A percentile compares a stretch with the other conserved stretches of the same genome.
phyloP scores from a whole-genome alignment of 2,888 invertebrate genomes.

The Melieria picta region DNA sequence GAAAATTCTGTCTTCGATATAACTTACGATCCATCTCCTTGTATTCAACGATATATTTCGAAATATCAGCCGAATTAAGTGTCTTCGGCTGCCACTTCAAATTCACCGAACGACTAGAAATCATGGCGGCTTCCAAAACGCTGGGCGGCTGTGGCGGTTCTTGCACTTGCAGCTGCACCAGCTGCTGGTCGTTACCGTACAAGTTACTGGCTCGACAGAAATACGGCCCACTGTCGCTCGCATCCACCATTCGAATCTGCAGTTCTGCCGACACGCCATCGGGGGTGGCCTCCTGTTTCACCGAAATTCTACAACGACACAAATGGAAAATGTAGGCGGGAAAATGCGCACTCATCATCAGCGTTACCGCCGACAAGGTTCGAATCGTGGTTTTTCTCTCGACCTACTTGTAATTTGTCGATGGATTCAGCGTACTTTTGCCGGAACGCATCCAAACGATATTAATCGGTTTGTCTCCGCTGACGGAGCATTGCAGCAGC shows the following conservation, averaged over 20 bases:
- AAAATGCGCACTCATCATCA: constrained; percentile 24
- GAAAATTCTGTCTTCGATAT: neutral
- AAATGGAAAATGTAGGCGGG: constrained; percentile 17
- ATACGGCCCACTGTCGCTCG: constrained; percentile 79
- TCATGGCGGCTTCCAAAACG: constrained; percentile 75
- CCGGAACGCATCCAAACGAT: constrained; percentile 80
- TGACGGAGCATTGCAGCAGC: constrained; percentile 78
- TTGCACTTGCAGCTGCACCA: constrained; percentile 78
- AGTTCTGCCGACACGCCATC: constrained; percentile 78
- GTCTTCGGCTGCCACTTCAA: constrained; percentile 80
- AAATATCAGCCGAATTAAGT: constrained; percentile 76
- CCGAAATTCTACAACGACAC: constrained; percentile 66
- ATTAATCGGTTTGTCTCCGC: constrained; percentile 82
- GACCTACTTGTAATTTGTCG: constrained; percentile 75
- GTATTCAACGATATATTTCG: constrained; percentile 76
- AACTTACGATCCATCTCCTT: constrained; percentile 72
- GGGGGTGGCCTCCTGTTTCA: constrained; percentile 76
- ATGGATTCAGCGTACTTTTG: constrained; percentile 75
- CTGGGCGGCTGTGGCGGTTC: constrained; percentile 80
- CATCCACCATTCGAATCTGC: constrained; percentile 75
- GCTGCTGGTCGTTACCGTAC: constrained; percentile 77
- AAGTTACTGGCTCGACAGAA: constrained; percentile 82
- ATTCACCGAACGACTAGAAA: constrained; percentile 77
- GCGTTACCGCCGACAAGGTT: neutral
- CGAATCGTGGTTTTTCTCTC: constrained; percentile 8